phyloP scores from a whole-genome alignment of 2,113 vertebrate genomes.

The Ibidorhyncha struthersii region DNA sequence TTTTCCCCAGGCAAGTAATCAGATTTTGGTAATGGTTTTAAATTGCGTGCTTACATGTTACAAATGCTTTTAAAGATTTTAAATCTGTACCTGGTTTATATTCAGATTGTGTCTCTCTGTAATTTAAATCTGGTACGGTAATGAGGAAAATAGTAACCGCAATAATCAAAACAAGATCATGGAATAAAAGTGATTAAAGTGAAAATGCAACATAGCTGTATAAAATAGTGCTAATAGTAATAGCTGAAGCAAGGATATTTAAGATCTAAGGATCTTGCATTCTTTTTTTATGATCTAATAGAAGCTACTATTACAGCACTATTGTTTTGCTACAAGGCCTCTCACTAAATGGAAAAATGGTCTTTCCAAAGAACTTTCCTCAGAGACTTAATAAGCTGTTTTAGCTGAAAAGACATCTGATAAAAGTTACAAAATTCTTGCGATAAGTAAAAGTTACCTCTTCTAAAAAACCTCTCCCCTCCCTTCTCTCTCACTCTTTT shows the following conservation, averaged over 20 bases:
- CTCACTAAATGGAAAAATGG: slow-evolving; percentile 59
- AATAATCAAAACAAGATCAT: slow-evolving; percentile 68
- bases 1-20: slow-evolving; percentile 44
- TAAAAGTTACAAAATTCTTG: slow-evolving; percentile 43
- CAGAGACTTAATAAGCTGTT: slow-evolving; percentile 44
- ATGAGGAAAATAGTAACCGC: slow-evolving; percentile 55
- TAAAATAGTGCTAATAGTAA: slow-evolving; percentile 64
- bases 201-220: slow-evolving; percentile 36
- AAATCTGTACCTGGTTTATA: slow-evolving; percentile 51
- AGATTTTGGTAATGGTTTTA: slow-evolving; percentile 59
- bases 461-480: not conserved
- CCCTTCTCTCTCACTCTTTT: not conserved
- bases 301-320: slow-evolving; percentile 59
- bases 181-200: slow-evolving; percentile 63
- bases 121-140: slow-evolving; percentile 49
- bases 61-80: slow-evolving; percentile 52
- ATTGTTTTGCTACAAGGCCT: slow-evolving; percentile 58
- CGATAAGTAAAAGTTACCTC: not conserved
- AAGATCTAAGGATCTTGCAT: slow-evolving; percentile 62
- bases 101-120: slow-evolving; percentile 50
- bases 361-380: slow-evolving; percentile 35
- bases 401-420: slow-evolving; percentile 59
- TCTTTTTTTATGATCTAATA: slow-evolving; percentile 69
- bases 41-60: slow-evolving; percentile 31
- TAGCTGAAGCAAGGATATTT: slow-evolving; percentile 50